Evolutionary conservation across 2,888 invertebrate species (phyloP), one percentile per base, ranked within the genome.

Genomic region (Eupithecia centaureata): DNA sequence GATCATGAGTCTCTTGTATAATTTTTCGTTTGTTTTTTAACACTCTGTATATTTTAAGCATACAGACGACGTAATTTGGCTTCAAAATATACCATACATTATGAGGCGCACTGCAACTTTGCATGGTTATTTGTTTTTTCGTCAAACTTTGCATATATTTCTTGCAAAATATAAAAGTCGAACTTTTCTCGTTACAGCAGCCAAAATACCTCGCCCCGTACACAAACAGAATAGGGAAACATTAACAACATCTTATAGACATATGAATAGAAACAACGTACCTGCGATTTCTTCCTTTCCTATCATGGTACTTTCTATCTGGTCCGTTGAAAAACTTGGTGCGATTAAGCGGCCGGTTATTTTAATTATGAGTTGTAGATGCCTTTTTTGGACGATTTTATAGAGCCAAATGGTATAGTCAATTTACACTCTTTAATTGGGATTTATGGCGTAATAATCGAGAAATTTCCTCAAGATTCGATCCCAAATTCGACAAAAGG

Each of bases 261-360:
- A 83, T 84, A 86, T 82, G 79, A 81, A 86, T 79, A 80, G 83
- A 85, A 89, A 89, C 87, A 89, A 88, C 81, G 83, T 79, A 74
- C 69, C 68, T 69, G 68, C 72, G 71, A 72, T 59, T 57, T 47
- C 35, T 56, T 32, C n/a, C 38, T 35, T 62, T 51, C 65, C 57
- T 70, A 38, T 63, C 66, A 33, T 27, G 68, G 73, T 73, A 71
- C 67, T 68, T 66, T 60, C 12, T 73, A 63, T 63, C 69, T 67
- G 75, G 82, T 81, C 85, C 89, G 87, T 89, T 89, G 90, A 86
- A 87, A 89, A 89, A 87, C 89, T 87, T 86, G 85, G 78, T 67
- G 77, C 76, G 69, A 75, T 57, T 13, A 22, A 5, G 57, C 18
- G 5, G 57, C 18, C 57, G 13, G 18, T 57, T 32, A 32, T 56